Base-by-base conservation (phyloP, 2,797 vertebrate genomes). In the Hemibagrus guttatus region DNA sequence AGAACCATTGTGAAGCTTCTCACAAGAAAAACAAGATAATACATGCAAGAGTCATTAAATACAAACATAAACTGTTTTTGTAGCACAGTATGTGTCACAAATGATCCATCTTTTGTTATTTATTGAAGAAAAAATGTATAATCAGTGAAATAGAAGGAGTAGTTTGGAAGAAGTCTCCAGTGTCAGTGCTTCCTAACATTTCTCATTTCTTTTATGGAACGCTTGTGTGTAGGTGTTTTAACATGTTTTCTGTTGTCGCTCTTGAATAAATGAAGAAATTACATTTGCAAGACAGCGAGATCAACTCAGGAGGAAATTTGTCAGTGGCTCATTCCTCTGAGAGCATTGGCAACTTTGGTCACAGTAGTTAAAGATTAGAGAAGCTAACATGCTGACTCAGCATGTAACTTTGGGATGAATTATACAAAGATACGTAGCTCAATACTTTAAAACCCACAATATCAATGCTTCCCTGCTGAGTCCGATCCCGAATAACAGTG, bases 371-470 rank as follows among this genome's bases (percentile, higher is more conserved):
- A 90, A 80, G 74, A 86, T 83, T 89, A 83, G 69, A 84, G 64
- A 68, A 72, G 42, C 72, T 54, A 89, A 90, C 84, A 81, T 86
- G 90, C 87, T 88, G 88, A 89, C 72, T 86, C 58, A 26, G 81
- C 58, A 64, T 86, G 83, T 66, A 87, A 88, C 79, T 85, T 84
- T 82, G 63, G 39, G 84, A 71, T n/a, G 13, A 81, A 81, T n/a
- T 9, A 61, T 13, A 61, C 59, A 76, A 68, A 71, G n/a, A 79
- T 59, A 28, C 19, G 42, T 31, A 85, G 54, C 78, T 87, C 72
- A 46, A 49, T 86, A 88, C 85, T 35, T 39, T 42, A 42, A 61
- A 61, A 61, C 71, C 71, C 74, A 54, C 84, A 56, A n/a, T 59
- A 83, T 88, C 84, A 59, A 74, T 75, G 86, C 21, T 23, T 39